Evolutionary conservation across 2,797 vertebrate genomes (phyloP).

Genomic region (Galagoides demidoff): DNA sequence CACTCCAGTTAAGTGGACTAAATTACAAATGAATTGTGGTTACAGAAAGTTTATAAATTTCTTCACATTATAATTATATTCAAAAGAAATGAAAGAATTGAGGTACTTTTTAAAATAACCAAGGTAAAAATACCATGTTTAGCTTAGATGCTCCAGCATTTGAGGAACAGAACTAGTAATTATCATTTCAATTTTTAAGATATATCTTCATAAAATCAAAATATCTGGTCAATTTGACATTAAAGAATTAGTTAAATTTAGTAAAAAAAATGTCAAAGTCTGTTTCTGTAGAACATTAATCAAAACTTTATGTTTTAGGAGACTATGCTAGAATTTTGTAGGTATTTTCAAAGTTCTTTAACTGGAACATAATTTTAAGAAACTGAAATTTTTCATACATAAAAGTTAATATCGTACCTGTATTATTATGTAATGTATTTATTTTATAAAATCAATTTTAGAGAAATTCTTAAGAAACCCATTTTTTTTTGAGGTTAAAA

Average conservation of each 20-base stretch:
- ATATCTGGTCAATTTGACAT: not conserved
- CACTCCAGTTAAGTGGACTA: not conserved
- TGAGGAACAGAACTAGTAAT: not conserved
- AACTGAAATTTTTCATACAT: not conserved
- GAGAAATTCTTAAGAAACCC: not conserved
- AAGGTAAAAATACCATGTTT: slow-evolving; percentile 10
- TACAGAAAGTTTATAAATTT: slow-evolving; percentile 28
- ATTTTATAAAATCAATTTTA: slow-evolving; percentile 15
- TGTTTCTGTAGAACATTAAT: slow-evolving; percentile 21
- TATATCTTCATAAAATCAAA: slow-evolving; percentile 29
- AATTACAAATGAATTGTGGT: not conserved
- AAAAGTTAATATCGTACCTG: not conserved
- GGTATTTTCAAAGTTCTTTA: slow-evolving; percentile 14
- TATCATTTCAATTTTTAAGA: slow-evolving; percentile 23
- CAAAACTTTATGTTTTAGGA: not conserved
- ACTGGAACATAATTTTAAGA: not conserved
- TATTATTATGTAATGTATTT: not conserved
- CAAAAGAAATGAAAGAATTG: slow-evolving; percentile 43
- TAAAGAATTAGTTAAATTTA: slow-evolving; percentile 39
- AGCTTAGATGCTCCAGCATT: slow-evolving; percentile 21
- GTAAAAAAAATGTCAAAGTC: not conserved
- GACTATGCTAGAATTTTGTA: not conserved
- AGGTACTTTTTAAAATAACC: slow-evolving; percentile 33
- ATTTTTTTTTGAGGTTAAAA: not conserved
- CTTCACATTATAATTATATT: not conserved